phyloP scores from a whole-genome alignment of 2,888 invertebrate genomes.

The Hypsopygia costalis region DNA sequence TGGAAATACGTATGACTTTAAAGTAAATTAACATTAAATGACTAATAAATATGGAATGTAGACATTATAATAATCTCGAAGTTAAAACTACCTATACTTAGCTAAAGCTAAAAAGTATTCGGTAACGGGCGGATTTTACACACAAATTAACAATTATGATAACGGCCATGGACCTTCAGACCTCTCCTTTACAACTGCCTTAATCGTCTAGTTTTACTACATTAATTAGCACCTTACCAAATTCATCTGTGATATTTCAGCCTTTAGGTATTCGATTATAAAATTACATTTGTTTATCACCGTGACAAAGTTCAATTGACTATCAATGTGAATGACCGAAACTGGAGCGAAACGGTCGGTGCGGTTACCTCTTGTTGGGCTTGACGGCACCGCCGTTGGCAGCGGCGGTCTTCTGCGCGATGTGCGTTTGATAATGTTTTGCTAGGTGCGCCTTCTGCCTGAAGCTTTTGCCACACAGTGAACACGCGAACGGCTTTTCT shows the following conservation, averaged over 20 bases:
- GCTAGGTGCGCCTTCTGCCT: constrained; percentile 95
- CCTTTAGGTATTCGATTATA: constrained; percentile 64
- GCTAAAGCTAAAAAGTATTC: constrained; percentile 71
- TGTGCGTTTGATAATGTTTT: constrained; percentile 96
- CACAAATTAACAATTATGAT: constrained; percentile 73
- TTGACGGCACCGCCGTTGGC: constrained; percentile 81
- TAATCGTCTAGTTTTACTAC: constrained; percentile 62
- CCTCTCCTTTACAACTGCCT: constrained; percentile 52
- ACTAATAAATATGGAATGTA: constrained; percentile 53
- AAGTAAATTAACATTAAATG: constrained; percentile 39
- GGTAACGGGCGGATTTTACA: constrained; percentile 77
- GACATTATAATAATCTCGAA: constrained; percentile 44
- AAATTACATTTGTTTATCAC: constrained; percentile 56
- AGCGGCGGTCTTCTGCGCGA: constrained; percentile 89
- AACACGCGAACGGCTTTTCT: constrained; percentile 98
- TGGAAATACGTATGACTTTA: constrained; percentile 44
- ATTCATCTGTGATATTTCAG: constrained; percentile 75
- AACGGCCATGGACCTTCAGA: constrained; percentile 55
- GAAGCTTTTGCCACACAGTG: constrained; percentile 95
- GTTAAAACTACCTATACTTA: constrained; percentile 53
- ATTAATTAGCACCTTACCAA: constrained; percentile 77
- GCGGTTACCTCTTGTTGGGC: constrained; percentile 75
- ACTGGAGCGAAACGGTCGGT: constrained; percentile 18
- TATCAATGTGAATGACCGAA: constrained; percentile 41
- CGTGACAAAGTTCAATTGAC: constrained; percentile 69